Base-by-base conservation (phyloP, 2,113 vertebrate species). In the Nycticorax nycticorax region DNA sequence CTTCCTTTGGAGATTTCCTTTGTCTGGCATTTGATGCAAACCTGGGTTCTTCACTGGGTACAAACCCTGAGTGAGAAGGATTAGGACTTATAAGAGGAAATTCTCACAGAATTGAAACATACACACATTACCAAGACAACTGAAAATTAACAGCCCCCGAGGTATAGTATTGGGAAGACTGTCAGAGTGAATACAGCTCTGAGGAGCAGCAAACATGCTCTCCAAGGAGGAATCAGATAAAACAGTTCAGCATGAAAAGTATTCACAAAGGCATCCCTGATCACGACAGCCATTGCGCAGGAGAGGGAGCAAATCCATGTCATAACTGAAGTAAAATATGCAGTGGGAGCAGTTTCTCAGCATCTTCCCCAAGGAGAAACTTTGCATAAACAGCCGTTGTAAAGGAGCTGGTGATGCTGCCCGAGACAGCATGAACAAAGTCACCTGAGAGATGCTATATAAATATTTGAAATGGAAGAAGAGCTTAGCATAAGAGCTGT, bases 221-320 rank as follows among this genome's bases (percentile, higher is more conserved):
- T 89, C 88, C n/a, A 67, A 93, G 83, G 83, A 94, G 37, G 66
- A 92, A 69, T 93, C 89, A 91, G 57, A 69, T 88, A 83, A 94
- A 96, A 76, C 26, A 76, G 63, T 50, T 95, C 72, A 92, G 53
- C 59, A 71, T 77, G 55, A 62, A 88, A 90, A 77, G 19, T 48
- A 69, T 90, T 94, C 79, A 82, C 91, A 83, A 92, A 78, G 67
- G 75, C 18, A 0, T 83, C 72, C 85, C 79, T 62, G 48, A 92
- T 90, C 91, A 95, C 1, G 0, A 94, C 88, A 95, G 45, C 39
- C 68, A 74, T 83, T 92, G 79, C 94, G 83, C 83, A 91, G 67
- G 75, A 92, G 90, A 88, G 45, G 32, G 59, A 93, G 88, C 67
- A 94, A 91, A 93, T 85, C 79, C 20, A 12, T 86, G 57, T 74